Conservation (phyloP, 2,113 vertebrate species). For the Meriones unguiculatus region DNA sequence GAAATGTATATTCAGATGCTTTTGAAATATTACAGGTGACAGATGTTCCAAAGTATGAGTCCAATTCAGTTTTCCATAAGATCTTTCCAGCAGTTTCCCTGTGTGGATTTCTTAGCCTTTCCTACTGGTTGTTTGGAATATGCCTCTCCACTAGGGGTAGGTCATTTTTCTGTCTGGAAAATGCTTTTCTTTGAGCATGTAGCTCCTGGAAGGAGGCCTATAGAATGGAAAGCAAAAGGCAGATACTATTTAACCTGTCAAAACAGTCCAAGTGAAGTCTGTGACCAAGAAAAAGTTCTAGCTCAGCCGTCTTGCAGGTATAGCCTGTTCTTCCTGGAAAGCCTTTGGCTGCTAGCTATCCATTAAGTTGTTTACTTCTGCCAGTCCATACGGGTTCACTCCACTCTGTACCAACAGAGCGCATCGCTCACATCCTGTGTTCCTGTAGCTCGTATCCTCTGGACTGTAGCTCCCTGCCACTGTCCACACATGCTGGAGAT, state of each 20-base stretch:
- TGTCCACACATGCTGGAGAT: not conserved
- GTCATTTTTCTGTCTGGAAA: not conserved
- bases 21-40: constrained; percentile 49
- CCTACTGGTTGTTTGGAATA: not conserved
- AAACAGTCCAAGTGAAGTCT: fast-evolving
- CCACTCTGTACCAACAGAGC: fast-evolving
- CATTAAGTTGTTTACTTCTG: fast-evolving
- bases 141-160: not conserved
- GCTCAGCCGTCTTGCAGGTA: fast-evolving
- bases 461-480: not conserved
- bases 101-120: not conserved
- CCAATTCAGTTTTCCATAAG: constrained; percentile 57
- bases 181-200: not conserved
- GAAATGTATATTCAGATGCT: not conserved
- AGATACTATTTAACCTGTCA: fast-evolving
- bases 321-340: not conserved
- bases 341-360: fast-evolving
- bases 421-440: fast-evolving
- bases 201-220: not conserved
- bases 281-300: fast-evolving
- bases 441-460: fast-evolving
- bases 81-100: not conserved
- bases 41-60: not conserved
- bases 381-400: fast-evolving
- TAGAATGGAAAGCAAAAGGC: not conserved